Percentiles rank a stretch among this genome's conserved stretches.
Evolutionary conservation across 2,113 vertebrate genomes (phyloP).

Genomic region (Chrysemys picta): DNA sequence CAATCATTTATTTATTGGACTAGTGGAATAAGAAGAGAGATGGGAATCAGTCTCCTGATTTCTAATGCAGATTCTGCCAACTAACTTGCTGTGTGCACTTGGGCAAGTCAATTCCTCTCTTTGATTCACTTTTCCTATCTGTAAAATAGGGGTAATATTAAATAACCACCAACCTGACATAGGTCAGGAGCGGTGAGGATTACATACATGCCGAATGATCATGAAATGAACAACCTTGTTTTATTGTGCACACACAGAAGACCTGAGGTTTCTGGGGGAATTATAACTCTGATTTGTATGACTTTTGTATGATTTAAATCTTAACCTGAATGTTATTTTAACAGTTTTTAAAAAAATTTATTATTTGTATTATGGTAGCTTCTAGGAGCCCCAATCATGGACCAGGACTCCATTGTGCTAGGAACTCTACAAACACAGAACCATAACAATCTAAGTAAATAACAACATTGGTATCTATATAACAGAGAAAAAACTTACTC

Average conservation of each 20-base stretch:
- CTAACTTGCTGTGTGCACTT: background rate
- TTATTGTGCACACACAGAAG: background rate
- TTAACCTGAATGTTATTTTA: background rate
- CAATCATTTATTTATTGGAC: background rate
- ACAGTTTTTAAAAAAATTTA: background rate
- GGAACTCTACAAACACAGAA: background rate
- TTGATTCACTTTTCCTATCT: background rate
- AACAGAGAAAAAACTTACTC: background rate
- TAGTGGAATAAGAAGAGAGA: background rate
- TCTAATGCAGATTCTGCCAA: background rate
- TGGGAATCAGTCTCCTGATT: background rate
- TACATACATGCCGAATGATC: accelerated
- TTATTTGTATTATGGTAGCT: slow-evolving; percentile 41
- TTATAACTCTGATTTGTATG: slow-evolving; percentile 14
- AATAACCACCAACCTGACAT: background rate
- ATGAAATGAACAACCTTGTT: background rate
- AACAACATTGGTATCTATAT: background rate
- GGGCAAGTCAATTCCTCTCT: background rate
- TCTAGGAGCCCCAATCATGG: background rate
- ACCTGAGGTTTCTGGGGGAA: slow-evolving; percentile 34
- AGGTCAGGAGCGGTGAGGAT: background rate
- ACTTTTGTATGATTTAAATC: slow-evolving; percentile 9
- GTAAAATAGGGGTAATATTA: background rate
- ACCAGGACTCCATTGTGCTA: background rate
- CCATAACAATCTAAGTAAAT: background rate